Evolutionary conservation across 2,888 invertebrate species (phyloP).

Genomic region (Galerucella pusilla): DNA sequence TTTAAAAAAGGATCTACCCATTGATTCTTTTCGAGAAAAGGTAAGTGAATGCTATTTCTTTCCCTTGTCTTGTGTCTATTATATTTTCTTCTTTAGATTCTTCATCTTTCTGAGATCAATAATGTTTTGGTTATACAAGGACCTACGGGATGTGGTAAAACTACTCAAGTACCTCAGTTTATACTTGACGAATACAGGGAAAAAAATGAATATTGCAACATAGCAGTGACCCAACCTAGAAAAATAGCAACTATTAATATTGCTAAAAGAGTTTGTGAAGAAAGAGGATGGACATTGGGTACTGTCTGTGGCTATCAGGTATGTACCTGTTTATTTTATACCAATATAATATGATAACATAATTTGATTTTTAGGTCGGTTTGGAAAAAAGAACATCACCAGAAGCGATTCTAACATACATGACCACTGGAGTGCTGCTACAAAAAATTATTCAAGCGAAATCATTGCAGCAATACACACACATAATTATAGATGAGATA

Average conservation of each 20-base stretch:
- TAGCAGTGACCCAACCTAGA: slow-evolving; percentile 93
- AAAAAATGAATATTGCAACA: slow-evolving; percentile 78
- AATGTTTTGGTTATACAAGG: slow-evolving; percentile 89
- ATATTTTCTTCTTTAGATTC: slow-evolving; percentile 68
- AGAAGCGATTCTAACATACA: slow-evolving; percentile 84
- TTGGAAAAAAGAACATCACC: slow-evolving; percentile 70
- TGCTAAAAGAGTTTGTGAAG: slow-evolving; percentile 84
- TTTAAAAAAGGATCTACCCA: slow-evolving; percentile 53
- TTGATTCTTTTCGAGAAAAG: slow-evolving; percentile 52
- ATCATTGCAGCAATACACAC: slow-evolving; percentile 82
- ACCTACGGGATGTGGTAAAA: slow-evolving; percentile 95
- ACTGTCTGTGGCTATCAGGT: slow-evolving; percentile 92
- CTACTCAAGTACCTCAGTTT: slow-evolving; percentile 92
- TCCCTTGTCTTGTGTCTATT: no score
- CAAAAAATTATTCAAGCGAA: slow-evolving; percentile 79
- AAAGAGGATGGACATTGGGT: slow-evolving; percentile 85
- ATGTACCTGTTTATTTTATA: neutral
- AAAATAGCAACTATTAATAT: slow-evolving; percentile 94
- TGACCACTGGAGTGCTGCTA: slow-evolving; percentile 90
- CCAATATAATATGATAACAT: neutral
- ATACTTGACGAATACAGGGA: slow-evolving; percentile 83
- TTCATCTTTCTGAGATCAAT: slow-evolving; percentile 74
- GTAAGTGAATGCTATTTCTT: slow-evolving; percentile 36
- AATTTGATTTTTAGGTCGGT: slow-evolving; percentile 70
- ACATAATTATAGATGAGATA: slow-evolving; percentile 92